These are phyloP conservation scores for silkworm (Bombyx mori) DNA, from an alignment of 1,140 invertebrate genomes.

Conservation along the genomic window DNA sequence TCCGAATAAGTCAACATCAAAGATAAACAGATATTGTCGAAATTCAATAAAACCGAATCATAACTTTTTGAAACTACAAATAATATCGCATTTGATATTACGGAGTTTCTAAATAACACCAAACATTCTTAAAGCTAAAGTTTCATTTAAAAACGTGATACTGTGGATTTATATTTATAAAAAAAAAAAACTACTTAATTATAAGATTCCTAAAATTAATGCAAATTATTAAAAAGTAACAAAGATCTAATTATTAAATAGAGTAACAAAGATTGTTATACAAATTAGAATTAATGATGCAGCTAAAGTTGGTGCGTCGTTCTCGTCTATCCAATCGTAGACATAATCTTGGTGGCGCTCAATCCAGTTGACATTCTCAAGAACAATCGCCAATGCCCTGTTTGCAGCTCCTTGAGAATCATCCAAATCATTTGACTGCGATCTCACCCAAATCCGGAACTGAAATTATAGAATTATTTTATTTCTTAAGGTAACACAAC, in stretches of 20 bases:
- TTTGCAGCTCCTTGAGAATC: conserved; percentile 30
- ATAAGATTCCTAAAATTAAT: not conserved
- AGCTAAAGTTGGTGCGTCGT: conserved; percentile 40
- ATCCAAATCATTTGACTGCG: conserved; percentile 28
- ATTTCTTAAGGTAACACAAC: not conserved
- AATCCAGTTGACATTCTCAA: conserved; percentile 32
- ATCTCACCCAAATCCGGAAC: conserved; percentile 41
- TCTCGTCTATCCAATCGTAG: conserved; percentile 59
- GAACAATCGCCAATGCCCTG: conserved; percentile 14
- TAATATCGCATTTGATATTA: conserved; percentile 30
- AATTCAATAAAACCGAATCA: not conserved
- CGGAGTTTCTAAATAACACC: conserved; percentile 18
- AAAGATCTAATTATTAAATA: conserved; percentile 38
- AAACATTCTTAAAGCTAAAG: not conserved
- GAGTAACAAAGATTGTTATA: conserved; percentile 28
- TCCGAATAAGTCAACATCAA: not conserved
- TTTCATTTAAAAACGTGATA: conserved; percentile 10
- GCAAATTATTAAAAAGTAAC: not conserved
- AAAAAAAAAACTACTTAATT: not conserved
- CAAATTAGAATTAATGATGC: conserved; percentile 33
- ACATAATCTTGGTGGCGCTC: conserved; percentile 19
- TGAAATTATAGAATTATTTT: conserved; percentile 21
- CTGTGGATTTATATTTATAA: conserved; percentile 11
- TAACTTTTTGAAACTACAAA: conserved; percentile 21
- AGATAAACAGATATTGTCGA: not conserved